phyloP scores from a whole-genome alignment of 2,888 invertebrate species.

The Polydrusus tereticollis region DNA sequence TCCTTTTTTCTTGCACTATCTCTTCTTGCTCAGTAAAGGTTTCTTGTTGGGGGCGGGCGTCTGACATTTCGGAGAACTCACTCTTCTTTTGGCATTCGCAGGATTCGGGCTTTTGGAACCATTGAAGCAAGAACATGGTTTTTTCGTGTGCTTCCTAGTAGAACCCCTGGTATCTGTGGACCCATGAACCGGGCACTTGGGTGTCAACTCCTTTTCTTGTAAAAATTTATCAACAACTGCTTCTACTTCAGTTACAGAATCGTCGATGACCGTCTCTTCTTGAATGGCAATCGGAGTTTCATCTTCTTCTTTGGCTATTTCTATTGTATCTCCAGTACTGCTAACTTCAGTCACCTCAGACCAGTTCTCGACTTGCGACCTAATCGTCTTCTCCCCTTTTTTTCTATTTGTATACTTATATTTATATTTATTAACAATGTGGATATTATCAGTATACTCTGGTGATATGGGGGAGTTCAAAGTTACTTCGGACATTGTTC shows the following conservation, averaged over 20 bases:
- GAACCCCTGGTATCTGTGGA: slow-evolving; percentile 62
- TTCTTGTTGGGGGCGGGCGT: slow-evolving; percentile 64
- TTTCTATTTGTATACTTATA: slow-evolving; percentile 66
- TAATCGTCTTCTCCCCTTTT: slow-evolving; percentile 59
- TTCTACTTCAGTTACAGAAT: slow-evolving; percentile 59
- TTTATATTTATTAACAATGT: slow-evolving; percentile 64
- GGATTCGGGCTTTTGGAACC: slow-evolving; percentile 54
- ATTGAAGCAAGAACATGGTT: slow-evolving; percentile 65
- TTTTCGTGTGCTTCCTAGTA: slow-evolving; percentile 63
- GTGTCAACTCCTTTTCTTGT: slow-evolving; percentile 55
- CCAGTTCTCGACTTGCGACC: slow-evolving; percentile 46
- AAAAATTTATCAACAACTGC: slow-evolving; percentile 60
- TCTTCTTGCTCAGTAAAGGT: slow-evolving; percentile 64
- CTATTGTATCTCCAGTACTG: slow-evolving; percentile 64
- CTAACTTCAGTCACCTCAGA: slow-evolving; percentile 59
- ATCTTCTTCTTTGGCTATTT: slow-evolving; percentile 27
- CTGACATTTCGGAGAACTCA: slow-evolving; percentile 57
- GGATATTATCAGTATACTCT: slow-evolving; percentile 61
- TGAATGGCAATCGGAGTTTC: slow-evolving; percentile 29
- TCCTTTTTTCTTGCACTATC: slow-evolving; percentile 60
- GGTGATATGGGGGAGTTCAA: slow-evolving; percentile 65
- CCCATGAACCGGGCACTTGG: slow-evolving; percentile 59
- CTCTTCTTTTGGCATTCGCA: slow-evolving; percentile 56
- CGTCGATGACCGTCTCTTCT: slow-evolving; percentile 47
- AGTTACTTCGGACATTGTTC: slow-evolving; percentile 66